Conservation (phyloP, 1,140 invertebrate species). For the Asbolus verrucosus region DNA sequence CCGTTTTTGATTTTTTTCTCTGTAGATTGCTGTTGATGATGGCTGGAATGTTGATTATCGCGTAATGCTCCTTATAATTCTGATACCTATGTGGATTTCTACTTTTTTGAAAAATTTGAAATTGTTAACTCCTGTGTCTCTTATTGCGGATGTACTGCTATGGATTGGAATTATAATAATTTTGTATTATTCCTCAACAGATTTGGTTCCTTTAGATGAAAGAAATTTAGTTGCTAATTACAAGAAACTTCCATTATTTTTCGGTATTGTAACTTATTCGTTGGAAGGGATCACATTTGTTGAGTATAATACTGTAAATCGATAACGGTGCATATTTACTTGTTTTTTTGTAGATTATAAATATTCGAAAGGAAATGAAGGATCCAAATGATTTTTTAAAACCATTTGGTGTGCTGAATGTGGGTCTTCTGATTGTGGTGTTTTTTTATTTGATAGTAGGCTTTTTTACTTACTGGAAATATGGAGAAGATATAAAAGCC, state of each 20-base stretch:
- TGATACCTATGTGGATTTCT: conserved; percentile 78
- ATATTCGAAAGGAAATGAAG: conserved; percentile 91
- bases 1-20: neutral
- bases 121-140: conserved; percentile 77
- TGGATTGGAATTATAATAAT: conserved; percentile 74
- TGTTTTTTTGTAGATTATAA: conserved; percentile 62
- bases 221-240: conserved; percentile 66
- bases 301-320: conserved; percentile 48
- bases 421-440: conserved; percentile 84
- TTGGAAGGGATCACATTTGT: conserved; percentile 83
- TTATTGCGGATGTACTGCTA: conserved; percentile 78
- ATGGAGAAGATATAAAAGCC: conserved; percentile 73
- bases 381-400: conserved; percentile 81
- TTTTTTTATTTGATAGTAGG: conserved; percentile 82
- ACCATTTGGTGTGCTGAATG: conserved; percentile 85
- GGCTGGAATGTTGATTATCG: conserved; percentile 71
- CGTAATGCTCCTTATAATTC: conserved; percentile 76
- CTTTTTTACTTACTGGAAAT: conserved; percentile 87
- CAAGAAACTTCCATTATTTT: conserved; percentile 73
- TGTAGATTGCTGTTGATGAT: conserved; percentile 76
- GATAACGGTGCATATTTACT: neutral
- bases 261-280: conserved; percentile 82
- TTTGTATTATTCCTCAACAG: conserved; percentile 77
- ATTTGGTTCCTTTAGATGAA: conserved; percentile 69
- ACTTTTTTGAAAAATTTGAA: conserved; percentile 83